phyloP scores from a whole-genome alignment of 2,888 invertebrate genomes.

The Mallateleia sp. region DNA sequence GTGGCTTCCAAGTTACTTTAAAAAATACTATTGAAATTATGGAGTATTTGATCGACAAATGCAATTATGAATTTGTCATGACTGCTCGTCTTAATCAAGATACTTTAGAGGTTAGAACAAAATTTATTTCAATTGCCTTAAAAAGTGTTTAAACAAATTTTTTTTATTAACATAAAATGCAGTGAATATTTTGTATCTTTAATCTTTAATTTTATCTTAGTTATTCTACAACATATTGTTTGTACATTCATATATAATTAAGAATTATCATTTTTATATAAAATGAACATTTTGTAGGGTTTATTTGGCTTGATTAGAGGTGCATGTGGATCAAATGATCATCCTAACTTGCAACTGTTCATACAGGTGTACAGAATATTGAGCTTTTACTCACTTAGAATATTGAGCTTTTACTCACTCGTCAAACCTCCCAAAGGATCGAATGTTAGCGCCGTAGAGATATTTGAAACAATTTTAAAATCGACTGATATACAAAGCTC shows the following conservation, averaged over 20 bases:
- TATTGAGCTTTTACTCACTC: background rate
- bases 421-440: constrained; percentile 13
- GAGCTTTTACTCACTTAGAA: too few species aligned
- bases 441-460: background rate
- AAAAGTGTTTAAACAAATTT: too few species aligned
- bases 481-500: background rate
- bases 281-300: background rate
- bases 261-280: too few species aligned
- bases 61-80: constrained; percentile 72
- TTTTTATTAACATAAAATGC: too few species aligned
- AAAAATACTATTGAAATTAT: constrained; percentile 62
- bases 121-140: too few species aligned
- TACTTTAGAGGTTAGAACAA: constrained; percentile 75
- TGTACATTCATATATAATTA: too few species aligned
- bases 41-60: constrained; percentile 30
- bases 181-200: too few species aligned
- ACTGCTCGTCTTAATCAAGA: constrained; percentile 77
- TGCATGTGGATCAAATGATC: constrained; percentile 35
- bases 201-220: too few species aligned
- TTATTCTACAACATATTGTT: too few species aligned
- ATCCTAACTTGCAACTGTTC: constrained; percentile 8
- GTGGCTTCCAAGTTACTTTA: constrained; percentile 71
- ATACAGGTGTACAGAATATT: constrained; percentile 5
- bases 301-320: constrained; percentile 4
- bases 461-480: background rate